Evolutionary conservation across 2,113 vertebrate genomes (phyloP).

Genomic region (Ranitomeya imitator): DNA sequence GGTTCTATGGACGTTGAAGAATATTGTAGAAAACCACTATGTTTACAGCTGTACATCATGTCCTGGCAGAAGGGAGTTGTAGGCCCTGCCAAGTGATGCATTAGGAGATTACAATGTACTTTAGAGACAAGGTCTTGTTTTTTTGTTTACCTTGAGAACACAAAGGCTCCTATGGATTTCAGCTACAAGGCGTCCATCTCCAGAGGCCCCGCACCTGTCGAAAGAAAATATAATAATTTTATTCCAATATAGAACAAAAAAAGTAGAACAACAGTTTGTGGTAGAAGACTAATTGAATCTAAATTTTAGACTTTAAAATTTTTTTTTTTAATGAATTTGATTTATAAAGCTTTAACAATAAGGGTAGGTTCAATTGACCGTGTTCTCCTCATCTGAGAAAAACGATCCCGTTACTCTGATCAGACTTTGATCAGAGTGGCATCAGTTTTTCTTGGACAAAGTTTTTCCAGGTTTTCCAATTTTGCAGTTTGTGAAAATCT

Average conservation of each 20-base stretch:
- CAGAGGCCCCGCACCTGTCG: slow-evolving; percentile 1
- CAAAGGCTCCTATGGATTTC: not conserved
- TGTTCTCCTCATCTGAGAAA: too few species aligned
- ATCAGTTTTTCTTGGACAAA: too few species aligned
- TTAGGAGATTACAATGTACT: slow-evolving; percentile 4
- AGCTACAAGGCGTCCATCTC: slow-evolving; percentile 10
- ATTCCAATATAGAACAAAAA: not conserved
- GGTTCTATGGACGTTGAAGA: not conserved
- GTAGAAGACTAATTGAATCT: not conserved
- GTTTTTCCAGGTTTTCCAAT: too few species aligned
- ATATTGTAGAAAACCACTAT: not conserved
- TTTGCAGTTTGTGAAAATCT: too few species aligned
- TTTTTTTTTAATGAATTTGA: too few species aligned
- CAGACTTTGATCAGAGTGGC: too few species aligned
- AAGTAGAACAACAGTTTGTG: not conserved
- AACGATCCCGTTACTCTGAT: too few species aligned
- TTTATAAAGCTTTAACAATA: too few species aligned
- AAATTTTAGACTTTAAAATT: too few species aligned
- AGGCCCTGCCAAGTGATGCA: not conserved
- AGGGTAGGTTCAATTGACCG: too few species aligned
- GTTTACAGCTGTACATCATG: not conserved
- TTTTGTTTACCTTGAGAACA: not conserved
- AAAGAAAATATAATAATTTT: not conserved
- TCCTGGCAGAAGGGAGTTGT: not conserved
- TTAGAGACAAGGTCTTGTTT: not conserved